Evolutionary conservation across 2,113 vertebrate genomes (phyloP).

Genomic region (Acinonyx jubatus): DNA sequence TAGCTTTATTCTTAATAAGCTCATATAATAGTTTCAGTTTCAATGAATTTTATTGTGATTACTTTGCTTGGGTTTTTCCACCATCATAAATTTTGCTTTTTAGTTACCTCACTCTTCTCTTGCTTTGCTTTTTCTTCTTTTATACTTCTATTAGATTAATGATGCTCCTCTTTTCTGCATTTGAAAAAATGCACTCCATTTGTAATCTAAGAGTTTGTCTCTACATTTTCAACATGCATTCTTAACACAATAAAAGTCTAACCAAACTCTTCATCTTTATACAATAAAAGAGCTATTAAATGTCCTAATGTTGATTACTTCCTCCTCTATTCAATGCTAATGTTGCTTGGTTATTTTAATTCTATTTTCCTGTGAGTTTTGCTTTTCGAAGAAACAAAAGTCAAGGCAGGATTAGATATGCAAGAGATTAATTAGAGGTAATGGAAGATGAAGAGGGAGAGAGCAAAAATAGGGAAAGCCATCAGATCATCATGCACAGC

Average conservation of each 20-base stretch:
- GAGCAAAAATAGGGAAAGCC: neutral
- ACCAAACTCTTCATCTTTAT: neutral
- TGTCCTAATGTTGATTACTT: neutral
- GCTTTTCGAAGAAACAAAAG: neutral
- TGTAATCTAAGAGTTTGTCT: neutral
- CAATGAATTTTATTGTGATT: neutral
- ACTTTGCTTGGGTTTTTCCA: neutral
- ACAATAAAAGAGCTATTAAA: neutral
- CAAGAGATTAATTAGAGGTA: neutral
- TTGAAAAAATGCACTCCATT: neutral
- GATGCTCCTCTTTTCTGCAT: neutral
- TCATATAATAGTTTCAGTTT: neutral
- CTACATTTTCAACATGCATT: neutral
- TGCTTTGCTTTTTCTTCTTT: neutral
- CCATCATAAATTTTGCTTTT: neutral
- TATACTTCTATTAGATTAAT: neutral
- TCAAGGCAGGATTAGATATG: neutral
- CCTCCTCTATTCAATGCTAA: neutral
- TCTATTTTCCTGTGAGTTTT: neutral
- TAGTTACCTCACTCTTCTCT: neutral
- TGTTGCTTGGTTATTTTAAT: neutral
- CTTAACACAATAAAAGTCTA: conserved; percentile 20
- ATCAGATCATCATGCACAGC: neutral
- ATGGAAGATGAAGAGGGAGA: neutral
- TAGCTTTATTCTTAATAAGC: neutral